Base-by-base conservation (phyloP, 2,797 vertebrate species). In the Craterocephalus amniculus region DNA sequence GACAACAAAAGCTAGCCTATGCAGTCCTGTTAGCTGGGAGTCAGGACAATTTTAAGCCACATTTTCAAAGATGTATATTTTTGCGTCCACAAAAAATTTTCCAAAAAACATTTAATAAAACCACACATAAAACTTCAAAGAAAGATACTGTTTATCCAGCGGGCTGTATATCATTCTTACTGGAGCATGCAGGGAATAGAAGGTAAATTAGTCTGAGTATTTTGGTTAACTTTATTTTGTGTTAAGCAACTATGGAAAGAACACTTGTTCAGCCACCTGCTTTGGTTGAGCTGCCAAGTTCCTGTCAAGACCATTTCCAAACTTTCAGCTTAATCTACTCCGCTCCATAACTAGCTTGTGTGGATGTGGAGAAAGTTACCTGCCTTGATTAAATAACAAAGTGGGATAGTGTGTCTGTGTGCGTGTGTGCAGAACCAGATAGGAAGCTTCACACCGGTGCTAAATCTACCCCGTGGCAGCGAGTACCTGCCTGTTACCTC, bases 381-480 rank as follows among this genome's bases (percentile, higher is more conserved):
- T 81, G 56, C 70, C 57, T 74, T 40, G 48, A 84, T 88, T 79
- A 84, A 81, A 87, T 71, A 77, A 67, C 27, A 20, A 48, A 70
- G 67, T 27, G 61, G 49, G 49, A 57, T 67, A 54, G 70, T 45
- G 52, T 54, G 61, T 45, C 13, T 82, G 60, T 54, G 45, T 67
- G 48, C 57, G 57, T 70, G 35, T 48, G 63, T 66, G 31, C 73
- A 65, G 67, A 63, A 74, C 74, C 63, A 73, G 77, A 84, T 82
- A 56, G 75, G 81, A 88, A 79, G 80, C 80, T 85, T 89, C 82
- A 82, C 77, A 87, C 61, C 36, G 0, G 56, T 64, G 76, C 80
- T 90, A 82, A 89, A 89, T 86, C 87, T 83, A 67, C 79, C 88
- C 83, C 76, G 80, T 87, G 85, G 86, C 87, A 83, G 79, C 62